Conservation (phyloP, 2,888 invertebrate species). For the Tachina grossa region DNA sequence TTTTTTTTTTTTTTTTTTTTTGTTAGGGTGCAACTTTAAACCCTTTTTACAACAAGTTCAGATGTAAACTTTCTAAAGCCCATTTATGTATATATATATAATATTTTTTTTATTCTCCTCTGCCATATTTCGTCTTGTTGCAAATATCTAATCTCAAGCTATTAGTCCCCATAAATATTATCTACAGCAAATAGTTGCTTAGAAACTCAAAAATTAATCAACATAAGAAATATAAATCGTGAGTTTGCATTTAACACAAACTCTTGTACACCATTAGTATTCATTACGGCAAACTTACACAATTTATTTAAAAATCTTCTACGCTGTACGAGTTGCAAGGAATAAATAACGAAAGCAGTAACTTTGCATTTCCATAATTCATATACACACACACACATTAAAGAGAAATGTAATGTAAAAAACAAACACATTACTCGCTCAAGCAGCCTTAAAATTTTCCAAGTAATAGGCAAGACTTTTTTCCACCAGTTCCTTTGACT, state of each 20-base stretch:
- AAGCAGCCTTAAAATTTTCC: neutral
- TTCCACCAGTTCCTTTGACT: neutral
- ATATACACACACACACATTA: neutral
- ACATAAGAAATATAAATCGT: neutral
- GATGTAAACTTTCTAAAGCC: too few relatives aligned
- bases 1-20: too few relatives aligned
- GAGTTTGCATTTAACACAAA: neutral
- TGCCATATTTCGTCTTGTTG: neutral
- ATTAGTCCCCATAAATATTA: too few relatives aligned
- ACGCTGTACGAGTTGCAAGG: neutral
- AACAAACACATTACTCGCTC: neutral
- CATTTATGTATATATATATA: too few relatives aligned
- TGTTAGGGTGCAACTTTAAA: too few relatives aligned
- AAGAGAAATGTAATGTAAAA: neutral
- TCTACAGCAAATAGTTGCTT: too few relatives aligned
- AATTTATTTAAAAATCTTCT: neutral
- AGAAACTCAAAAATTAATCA: neutral
- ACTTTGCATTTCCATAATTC: neutral
- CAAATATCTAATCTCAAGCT: too few relatives aligned
- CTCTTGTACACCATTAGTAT: neutral
- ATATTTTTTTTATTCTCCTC: neutral
- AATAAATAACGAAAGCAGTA: neutral
- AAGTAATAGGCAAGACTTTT: neutral
- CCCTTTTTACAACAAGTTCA: too few relatives aligned
- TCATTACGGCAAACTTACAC: neutral